phyloP scores from a whole-genome alignment of 2,888 invertebrate genomes.

The Leptinotarsa tumamoca region DNA sequence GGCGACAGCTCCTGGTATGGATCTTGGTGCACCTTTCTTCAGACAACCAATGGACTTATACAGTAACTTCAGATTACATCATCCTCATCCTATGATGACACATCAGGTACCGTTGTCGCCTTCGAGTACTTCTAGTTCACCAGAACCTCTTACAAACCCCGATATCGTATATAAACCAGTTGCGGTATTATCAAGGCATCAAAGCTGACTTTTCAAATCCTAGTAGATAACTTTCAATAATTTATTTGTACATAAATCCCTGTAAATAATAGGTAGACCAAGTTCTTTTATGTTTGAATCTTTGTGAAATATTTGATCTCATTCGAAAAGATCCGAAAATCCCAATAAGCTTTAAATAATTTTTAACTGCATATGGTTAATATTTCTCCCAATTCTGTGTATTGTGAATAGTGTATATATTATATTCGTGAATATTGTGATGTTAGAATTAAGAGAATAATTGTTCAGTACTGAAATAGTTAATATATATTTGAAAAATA shows the following conservation, averaged over 20 bases:
- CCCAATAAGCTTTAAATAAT: slow-evolving; percentile 22
- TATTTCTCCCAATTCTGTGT: slow-evolving; percentile 34
- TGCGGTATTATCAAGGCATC: slow-evolving; percentile 61
- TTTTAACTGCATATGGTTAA: background rate
- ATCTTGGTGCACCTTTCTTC: slow-evolving; percentile 59
- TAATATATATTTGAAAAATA: slow-evolving; percentile 24
- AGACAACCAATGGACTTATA: slow-evolving; percentile 69
- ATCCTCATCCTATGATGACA: slow-evolving; percentile 59
- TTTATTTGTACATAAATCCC: background rate
- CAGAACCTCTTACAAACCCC: slow-evolving; percentile 61
- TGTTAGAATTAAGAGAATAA: slow-evolving; percentile 39
- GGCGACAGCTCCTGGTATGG: slow-evolving; percentile 58
- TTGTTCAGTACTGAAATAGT: slow-evolving; percentile 46
- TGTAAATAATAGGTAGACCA: background rate
- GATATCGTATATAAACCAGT: slow-evolving; percentile 63
- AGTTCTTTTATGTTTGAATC: slow-evolving; percentile 19
- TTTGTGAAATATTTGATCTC: slow-evolving; percentile 21
- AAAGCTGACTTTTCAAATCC: slow-evolving; percentile 46
- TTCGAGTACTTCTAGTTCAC: slow-evolving; percentile 66
- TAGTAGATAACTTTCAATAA: background rate
- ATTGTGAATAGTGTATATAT: slow-evolving; percentile 38
- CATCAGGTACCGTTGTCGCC: slow-evolving; percentile 62
- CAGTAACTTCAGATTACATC: slow-evolving; percentile 66
- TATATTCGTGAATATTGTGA: slow-evolving; percentile 45
- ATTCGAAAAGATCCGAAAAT: background rate